A percentile compares a stretch with the other conserved stretches of the same genome.
Evolutionary conservation across 92 coral and sea anemone species (phyloP).

Genomic region (Actinostola sp.): DNA sequence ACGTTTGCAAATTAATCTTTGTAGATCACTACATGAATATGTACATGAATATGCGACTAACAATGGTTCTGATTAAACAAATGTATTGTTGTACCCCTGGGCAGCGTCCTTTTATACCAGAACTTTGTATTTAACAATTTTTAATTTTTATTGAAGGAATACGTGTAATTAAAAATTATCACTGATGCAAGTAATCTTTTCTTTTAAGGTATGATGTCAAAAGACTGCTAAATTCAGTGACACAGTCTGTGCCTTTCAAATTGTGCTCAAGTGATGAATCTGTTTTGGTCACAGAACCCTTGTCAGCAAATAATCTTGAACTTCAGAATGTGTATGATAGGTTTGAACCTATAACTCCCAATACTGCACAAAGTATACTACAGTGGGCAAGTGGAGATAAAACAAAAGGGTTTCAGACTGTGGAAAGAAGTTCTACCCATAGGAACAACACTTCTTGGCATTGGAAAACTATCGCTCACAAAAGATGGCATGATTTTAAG

Average conservation of each 20-base stretch:
- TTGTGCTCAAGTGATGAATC: conserved; percentile 10
- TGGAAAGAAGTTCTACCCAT: conserved; percentile 82
- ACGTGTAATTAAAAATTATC: no score
- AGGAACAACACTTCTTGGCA: conserved; percentile 82
- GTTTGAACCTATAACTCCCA: conserved; percentile 81
- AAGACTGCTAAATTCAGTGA: conserved; percentile 7
- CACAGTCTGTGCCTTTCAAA: conserved; percentile 25
- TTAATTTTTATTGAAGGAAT: no score
- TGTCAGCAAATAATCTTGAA: conserved; percentile 71
- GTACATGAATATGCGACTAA: no score
- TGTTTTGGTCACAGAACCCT: conserved; percentile 79
- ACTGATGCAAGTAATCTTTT: no score
- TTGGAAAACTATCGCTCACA: conserved; percentile 77
- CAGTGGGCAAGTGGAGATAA: conserved; percentile 99
- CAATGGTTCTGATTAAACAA: no score
- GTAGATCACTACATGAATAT: no score
- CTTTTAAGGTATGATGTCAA: conserved; percentile 31
- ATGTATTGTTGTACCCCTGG: no score
- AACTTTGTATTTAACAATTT: no score
- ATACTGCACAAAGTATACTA: conserved; percentile 71
- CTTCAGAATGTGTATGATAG: conserved; percentile 74
- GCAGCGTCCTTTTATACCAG: no score
- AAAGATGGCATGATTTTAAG: conserved; percentile 71
- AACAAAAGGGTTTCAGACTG: conserved; percentile 88
- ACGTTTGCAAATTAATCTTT: no score